Base-by-base conservation (phyloP, 2,113 vertebrate species). In the Gracilinanus agilis region DNA sequence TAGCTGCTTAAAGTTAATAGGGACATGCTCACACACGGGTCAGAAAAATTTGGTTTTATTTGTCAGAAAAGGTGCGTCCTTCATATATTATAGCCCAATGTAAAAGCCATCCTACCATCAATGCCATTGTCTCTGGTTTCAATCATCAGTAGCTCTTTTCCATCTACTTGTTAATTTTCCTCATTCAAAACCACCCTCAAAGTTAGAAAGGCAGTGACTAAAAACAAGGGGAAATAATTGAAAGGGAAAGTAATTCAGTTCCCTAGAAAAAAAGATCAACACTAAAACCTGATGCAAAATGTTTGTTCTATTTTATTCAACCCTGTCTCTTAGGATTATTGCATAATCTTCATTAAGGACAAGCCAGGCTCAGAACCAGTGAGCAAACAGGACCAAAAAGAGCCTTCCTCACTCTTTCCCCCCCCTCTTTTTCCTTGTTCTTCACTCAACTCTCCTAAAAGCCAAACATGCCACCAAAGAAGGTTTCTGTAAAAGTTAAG, bases 401-500 rank as follows among this genome's bases (percentile, higher is more conserved):
- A 91, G 44, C n/a, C 19, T 90, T 54, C n/a, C 53, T 95, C 16
- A 40, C 19, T 29, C n/a, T 21, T 83, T 83, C 21, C 49, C 49
- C n/a, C 40, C 27, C 9, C 29, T 83, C 67, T 16, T 90, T 90
- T 29, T 29, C 92, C 24, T 75, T 91, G 40, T 54, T 95, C 92
- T 90, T 53, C n/a, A 44, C 13, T 53, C 53, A 23, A 54, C 16
- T 3, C 44, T 9, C 90, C 13, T 21, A 11, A 53, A 53, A 93
- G 10, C 67, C 27, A 25, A 94, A 94, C 21, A 40, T 91, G 44
- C 92, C 83, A 91, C 44, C 40, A 44, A 91, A 92, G 94, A 55
- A 53, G 91, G 90, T 53, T 92, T 44, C 44, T 93, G 94, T 96
- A 95, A 96, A 96, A 98, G 98, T 94, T 96, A 98, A 97, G 98